Base-by-base conservation (phyloP, 2,113 vertebrate species). In the Actenoides hombroni region DNA sequence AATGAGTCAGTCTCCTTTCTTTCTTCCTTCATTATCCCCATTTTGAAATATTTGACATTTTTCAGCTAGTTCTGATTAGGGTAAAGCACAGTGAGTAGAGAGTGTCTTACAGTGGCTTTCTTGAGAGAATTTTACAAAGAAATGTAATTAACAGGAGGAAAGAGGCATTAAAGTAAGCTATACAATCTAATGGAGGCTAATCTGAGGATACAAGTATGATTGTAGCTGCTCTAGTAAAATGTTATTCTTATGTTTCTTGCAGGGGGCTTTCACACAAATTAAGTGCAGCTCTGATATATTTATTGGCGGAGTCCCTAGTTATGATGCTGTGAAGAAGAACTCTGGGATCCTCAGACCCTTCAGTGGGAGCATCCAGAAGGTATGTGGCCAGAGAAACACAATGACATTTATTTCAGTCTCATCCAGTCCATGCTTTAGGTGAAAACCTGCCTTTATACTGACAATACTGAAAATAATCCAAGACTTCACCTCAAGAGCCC, bases 251-350 rank as follows among this genome's bases (percentile, higher is more conserved):
- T 24, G 67, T 67, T 59, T 54, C 51, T 91, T 84, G 21, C 95
- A 99, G 99, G 99, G 99, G 19, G 99, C 99, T 70, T 99, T 99
- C 97, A 99, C 99, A 21, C 99, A 99, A 96, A 99, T 99, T 87
- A 99, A 98, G 80, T 99, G 99, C 97, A 99, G 98, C 91, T 98
- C 99, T 16, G 98, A 99, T 68, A 98, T 99, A 86, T 99, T 98
- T 86, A 96, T 99, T 24, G 99, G 99, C 0, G 99, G 99, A 39
- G 98, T 99, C 63, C 99, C 99, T 86, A 98, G 88, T 82, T 99
- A 99, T 3, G 98, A 99, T 26, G 92, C 97, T 4, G 98, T 99
- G 86, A 99, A 99, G 98, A 98, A 94, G 96, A 98, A 98, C 14
- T 98, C 99, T 1, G 98, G 98, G 12, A 91, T 99, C 68, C 71